Evolutionary conservation across 2,797 vertebrate species (phyloP), one percentile per base, ranked within the genome.

Genomic region (Heliangelus exortis): DNA sequence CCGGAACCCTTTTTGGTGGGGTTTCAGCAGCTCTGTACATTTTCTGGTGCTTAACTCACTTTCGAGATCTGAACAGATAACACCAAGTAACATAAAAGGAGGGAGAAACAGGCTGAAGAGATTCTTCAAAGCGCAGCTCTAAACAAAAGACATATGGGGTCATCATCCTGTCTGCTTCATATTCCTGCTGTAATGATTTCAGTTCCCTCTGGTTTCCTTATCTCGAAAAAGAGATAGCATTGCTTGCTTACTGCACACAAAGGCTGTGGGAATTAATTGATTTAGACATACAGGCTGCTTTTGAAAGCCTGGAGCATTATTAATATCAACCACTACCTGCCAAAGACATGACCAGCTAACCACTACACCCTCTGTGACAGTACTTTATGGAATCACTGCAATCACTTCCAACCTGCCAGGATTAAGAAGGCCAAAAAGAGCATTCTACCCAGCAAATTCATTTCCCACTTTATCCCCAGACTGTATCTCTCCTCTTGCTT

Each of bases 281-380:
- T 94, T 93, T 89, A 94, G 93, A 96, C 89, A 69, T 87, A 65
- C 73, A 91, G 94, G 53, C 95, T 94, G 89, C 87, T 88, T 92
- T 73, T 87, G 92, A 92, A 96, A 94, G 93, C 87, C 92, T 93
- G 82, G 13, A 87, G 66, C 73, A 29, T 94, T 84, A 93, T 94
- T 96, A 92, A 96, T 81, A 93, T 73, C 62, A 95, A 87, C 93
- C 90, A 66, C 82, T 93, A 81, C 84, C 89, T 4, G 12, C 87
- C 81, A 54, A 89, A 93, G 84, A 72, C 90, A 83, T 36, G 85
- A 91, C 72, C 87, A 66, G 81, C 72, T 95, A 95, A 93, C 93
- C 81, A 25, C 89, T 34, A 72, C 47, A 36, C 45, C 8, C 47
- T 90, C 75, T 62, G 43, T 91, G 81, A 89, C 16, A 72, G 61